phyloP scores from a whole-genome alignment of 2,113 vertebrate species.

The Podarcis muralis region DNA sequence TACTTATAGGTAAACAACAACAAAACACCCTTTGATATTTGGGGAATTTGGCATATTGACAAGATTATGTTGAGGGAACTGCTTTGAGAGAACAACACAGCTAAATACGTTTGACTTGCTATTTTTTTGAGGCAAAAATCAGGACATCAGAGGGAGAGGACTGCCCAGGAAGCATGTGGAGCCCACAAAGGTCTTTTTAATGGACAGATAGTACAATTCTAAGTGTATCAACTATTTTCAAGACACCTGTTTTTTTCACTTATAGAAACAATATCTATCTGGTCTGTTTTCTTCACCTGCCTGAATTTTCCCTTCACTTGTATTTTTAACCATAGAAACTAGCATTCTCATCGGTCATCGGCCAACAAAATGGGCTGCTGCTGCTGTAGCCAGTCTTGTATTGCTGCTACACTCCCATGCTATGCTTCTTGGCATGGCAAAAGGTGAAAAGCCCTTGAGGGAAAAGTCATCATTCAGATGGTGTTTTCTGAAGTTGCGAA shows the following conservation, averaged over 20 bases:
- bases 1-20: background rate
- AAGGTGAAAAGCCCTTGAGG: conserved; percentile 43
- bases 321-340: conserved; percentile 11
- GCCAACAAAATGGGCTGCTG: conserved; percentile 35
- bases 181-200: conserved; percentile 3
- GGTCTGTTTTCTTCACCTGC: conserved; percentile 41
- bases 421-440: conserved; percentile 48
- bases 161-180: too few relatives aligned
- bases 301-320: conserved; percentile 47
- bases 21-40: background rate
- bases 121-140: background rate
- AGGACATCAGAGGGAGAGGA: background rate
- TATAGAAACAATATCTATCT: conserved; percentile 23
- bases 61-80: too few relatives aligned
- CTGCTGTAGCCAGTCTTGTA: conserved; percentile 38
- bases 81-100: background rate
- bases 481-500: conserved; percentile 66
- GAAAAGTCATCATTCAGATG: conserved; percentile 58
- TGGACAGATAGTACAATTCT: background rate
- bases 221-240: background rate
- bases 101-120: background rate
- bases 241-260: conserved; percentile 37
- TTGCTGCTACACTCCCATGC: conserved; percentile 53
- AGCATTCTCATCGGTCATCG: conserved; percentile 58
- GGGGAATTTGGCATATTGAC: background rate